Percentiles rank a stretch among this genome's conserved stretches.
These are phyloP conservation scores for Craterocephalus amniculus DNA, from an alignment of 2,797 vertebrate species.

Conservation along the genomic window DNA sequence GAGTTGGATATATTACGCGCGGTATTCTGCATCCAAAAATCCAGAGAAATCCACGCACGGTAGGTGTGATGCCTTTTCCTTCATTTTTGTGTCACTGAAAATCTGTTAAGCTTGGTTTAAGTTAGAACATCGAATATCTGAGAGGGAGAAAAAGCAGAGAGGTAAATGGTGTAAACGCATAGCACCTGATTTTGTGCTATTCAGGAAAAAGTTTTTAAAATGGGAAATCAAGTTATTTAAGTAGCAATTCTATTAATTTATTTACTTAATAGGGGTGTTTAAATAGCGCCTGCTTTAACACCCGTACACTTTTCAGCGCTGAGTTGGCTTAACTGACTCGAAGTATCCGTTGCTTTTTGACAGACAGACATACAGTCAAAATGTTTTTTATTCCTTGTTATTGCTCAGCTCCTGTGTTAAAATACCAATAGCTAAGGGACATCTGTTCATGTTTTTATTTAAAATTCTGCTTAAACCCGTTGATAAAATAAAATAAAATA, in stretches of 20 bases:
- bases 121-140: background rate
- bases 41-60: constrained; percentile 16
- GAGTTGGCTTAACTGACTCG: background rate
- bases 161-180: background rate
- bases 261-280: background rate
- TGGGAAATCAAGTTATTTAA: background rate
- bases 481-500: background rate
- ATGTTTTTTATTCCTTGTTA: background rate
- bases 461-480: background rate
- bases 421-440: background rate
- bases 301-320: background rate
- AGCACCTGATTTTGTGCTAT: background rate
- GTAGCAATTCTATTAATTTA: background rate
- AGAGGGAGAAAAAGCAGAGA: background rate
- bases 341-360: background rate
- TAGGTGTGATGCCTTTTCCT: constrained; percentile 29
- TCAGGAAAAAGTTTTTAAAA: background rate
- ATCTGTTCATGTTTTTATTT: background rate
- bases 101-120: background rate
- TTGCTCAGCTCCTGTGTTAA: background rate
- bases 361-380: background rate
- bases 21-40: background rate
- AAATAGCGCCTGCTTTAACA: background rate
- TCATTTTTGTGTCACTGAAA: background rate
- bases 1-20: constrained; percentile 14